phyloP scores from a whole-genome alignment of 2,797 vertebrate species.

The Crotalus adamanteus region DNA sequence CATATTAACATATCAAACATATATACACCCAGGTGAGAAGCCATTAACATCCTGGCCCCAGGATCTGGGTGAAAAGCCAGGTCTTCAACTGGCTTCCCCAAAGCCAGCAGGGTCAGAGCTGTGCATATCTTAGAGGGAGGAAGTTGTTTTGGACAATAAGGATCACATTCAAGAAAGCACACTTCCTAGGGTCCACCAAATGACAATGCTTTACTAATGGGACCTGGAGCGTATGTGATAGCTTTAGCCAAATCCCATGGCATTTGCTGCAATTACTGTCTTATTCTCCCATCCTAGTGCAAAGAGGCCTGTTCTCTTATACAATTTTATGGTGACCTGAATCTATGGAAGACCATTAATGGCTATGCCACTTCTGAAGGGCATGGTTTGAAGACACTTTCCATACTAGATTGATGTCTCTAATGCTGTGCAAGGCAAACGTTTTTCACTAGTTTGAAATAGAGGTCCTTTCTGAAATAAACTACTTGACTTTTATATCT shows the following conservation, averaged over 20 bases:
- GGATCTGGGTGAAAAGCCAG: neutral
- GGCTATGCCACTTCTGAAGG: neutral
- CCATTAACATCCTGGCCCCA: neutral
- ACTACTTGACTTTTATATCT: neutral
- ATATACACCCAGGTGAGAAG: neutral
- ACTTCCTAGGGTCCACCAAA: neutral
- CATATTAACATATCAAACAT: neutral
- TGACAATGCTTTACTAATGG: neutral
- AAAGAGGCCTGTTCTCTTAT: neutral
- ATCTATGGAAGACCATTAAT: neutral
- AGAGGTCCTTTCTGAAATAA: neutral
- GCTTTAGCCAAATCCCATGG: neutral
- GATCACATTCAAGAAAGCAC: neutral
- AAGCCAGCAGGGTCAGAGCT: neutral
- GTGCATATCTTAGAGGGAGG: neutral
- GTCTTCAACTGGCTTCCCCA: neutral
- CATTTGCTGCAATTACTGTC: neutral
- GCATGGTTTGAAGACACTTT: neutral
- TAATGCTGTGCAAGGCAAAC: neutral
- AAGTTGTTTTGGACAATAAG: neutral
- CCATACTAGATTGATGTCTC: neutral
- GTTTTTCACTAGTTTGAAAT: neutral
- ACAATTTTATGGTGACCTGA: slow-evolving; percentile 15
- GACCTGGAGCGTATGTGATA: neutral
- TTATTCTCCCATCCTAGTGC: neutral